Conservation (phyloP, 2,797 vertebrate genomes). For the Pelochelys cantorii region DNA sequence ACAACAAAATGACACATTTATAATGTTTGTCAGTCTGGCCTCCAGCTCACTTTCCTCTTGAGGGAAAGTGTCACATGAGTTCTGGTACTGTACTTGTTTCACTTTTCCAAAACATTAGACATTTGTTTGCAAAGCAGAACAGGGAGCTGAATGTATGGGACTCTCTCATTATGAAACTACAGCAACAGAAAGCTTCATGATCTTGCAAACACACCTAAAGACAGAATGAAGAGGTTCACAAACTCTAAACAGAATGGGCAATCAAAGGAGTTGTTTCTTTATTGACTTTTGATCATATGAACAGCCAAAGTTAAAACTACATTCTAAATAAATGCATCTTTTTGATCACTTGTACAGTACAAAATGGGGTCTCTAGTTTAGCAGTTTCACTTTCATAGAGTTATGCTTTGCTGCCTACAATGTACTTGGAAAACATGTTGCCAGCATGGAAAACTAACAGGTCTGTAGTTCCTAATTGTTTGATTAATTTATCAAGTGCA, state of each 20-base stretch:
- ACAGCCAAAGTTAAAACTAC: neutral
- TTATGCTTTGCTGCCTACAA: neutral
- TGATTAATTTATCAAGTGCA: conserved; percentile 42
- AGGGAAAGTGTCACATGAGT: neutral
- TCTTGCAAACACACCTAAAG: neutral
- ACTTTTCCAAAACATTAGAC: conserved; percentile 14
- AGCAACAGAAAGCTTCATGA: neutral
- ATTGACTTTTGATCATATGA: neutral
- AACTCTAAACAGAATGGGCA: neutral
- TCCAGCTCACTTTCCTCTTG: neutral
- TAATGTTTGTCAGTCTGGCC: neutral
- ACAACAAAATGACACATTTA: neutral
- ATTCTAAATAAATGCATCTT: neutral
- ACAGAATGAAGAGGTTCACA: neutral
- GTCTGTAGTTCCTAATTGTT: neutral
- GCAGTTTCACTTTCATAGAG: neutral
- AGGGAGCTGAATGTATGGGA: neutral
- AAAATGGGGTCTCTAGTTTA: neutral
- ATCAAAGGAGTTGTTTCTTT: rapidly evolving
- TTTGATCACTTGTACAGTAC: rapidly evolving
- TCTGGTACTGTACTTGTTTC: conserved; percentile 2
- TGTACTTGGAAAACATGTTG: neutral
- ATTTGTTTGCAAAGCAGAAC: neutral
- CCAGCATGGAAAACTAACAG: conserved; percentile 23
- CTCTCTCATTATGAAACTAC: neutral